phyloP scores from a whole-genome alignment of 2,797 vertebrate genomes.

The Steatocranus sp. region DNA sequence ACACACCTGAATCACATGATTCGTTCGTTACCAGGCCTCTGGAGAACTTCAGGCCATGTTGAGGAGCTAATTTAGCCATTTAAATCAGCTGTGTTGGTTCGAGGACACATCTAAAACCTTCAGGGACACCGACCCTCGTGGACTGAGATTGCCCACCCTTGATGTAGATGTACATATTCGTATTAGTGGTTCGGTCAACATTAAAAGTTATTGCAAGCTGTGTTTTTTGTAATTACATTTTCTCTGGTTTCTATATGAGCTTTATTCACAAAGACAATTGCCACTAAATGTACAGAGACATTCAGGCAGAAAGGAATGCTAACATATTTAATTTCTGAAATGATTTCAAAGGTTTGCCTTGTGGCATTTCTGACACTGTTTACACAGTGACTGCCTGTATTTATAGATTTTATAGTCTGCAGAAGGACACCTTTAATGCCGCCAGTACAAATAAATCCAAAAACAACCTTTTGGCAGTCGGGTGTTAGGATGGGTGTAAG shows the following conservation, averaged over 20 bases:
- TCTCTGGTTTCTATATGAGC: neutral
- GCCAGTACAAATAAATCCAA: neutral
- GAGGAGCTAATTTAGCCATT: neutral
- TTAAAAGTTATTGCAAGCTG: neutral
- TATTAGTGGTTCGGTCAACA: neutral
- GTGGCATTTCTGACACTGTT: neutral
- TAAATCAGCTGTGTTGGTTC: neutral
- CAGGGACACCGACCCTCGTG: neutral
- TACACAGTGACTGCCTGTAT: neutral
- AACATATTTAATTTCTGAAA: neutral
- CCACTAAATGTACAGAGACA: neutral
- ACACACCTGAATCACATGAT: neutral
- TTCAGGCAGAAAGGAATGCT: neutral
- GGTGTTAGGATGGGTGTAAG: neutral
- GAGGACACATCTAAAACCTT: neutral
- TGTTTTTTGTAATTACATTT: neutral
- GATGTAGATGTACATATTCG: neutral
- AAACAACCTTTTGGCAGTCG: neutral
- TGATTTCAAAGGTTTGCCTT: neutral
- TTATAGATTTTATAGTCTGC: neutral
- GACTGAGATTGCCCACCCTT: no score
- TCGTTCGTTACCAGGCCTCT: neutral
- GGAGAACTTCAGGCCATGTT: neutral
- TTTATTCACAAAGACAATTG: neutral
- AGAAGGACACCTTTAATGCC: neutral